phyloP scores from a whole-genome alignment of 2,888 invertebrate genomes.

The Scaptomyza reducta region DNA sequence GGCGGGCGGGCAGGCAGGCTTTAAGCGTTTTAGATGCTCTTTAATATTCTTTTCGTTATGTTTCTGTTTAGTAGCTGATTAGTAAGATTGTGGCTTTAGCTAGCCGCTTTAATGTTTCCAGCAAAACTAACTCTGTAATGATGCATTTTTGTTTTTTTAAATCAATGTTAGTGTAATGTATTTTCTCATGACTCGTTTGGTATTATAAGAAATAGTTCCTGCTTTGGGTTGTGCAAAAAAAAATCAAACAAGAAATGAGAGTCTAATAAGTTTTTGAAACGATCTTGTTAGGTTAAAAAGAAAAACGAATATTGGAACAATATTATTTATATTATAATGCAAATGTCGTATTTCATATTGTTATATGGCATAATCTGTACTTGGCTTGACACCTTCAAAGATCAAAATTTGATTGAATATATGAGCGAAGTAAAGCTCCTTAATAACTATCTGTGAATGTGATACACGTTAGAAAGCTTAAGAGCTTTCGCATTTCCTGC shows the following conservation, averaged over 20 bases:
- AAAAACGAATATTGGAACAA: background rate
- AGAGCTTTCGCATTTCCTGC: slow-evolving; percentile 8
- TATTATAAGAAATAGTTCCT: too few relatives aligned
- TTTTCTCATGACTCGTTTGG: background rate
- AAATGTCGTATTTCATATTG: background rate
- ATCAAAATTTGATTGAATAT: background rate
- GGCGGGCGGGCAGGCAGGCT: slow-evolving; percentile 31
- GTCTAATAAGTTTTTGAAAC: too few relatives aligned
- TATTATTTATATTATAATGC: slow-evolving; percentile 1
- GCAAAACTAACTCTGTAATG: slow-evolving; percentile 42
- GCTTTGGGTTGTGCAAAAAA: too few relatives aligned
- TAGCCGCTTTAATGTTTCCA: slow-evolving; percentile 23
- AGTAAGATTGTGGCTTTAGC: slow-evolving; percentile 25
- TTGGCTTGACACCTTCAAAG: background rate
- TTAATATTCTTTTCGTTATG: slow-evolving; percentile 1
- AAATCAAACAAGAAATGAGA: too few relatives aligned
- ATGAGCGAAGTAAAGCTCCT: background rate
- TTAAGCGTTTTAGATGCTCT: slow-evolving; percentile 27
- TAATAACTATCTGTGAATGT: background rate
- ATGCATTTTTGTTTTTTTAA: slow-evolving; percentile 19
- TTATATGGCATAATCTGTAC: background rate
- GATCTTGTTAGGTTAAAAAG: too few relatives aligned
- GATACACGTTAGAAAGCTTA: background rate
- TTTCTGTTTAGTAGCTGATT: slow-evolving; percentile 38
- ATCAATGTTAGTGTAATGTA: slow-evolving; percentile 18